Conservation (phyloP, 2,113 vertebrate species). For the Speoplatyrhinus poulsoni region DNA sequence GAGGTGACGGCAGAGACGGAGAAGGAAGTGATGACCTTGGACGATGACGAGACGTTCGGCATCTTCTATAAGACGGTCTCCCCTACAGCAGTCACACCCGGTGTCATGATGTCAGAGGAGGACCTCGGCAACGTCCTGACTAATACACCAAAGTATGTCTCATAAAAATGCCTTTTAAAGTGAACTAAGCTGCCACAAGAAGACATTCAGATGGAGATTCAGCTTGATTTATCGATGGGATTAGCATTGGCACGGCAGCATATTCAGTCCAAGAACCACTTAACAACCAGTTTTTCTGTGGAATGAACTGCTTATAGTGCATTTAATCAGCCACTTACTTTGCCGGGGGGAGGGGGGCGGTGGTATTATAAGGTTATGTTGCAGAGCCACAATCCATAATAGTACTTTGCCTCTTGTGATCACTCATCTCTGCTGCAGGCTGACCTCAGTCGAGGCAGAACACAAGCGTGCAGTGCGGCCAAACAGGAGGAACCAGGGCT, state of each 20-base stretch:
- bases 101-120: constrained; percentile 63
- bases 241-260: too few relatives aligned
- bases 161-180: too few relatives aligned
- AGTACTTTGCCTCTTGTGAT: constrained; percentile 1
- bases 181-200: too few relatives aligned
- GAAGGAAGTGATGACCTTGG: constrained; percentile 80
- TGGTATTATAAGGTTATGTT: too few relatives aligned
- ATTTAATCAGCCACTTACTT: too few relatives aligned
- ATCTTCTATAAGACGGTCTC: constrained; percentile 73
- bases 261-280: too few relatives aligned
- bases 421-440: constrained; percentile 43
- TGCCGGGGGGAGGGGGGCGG: too few relatives aligned
- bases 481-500: constrained; percentile 71
- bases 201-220: too few relatives aligned
- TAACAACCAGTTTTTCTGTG: too few relatives aligned
- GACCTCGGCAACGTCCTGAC: constrained; percentile 69
- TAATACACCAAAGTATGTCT: constrained; percentile 70
- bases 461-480: constrained; percentile 79
- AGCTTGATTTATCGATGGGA: too few relatives aligned
- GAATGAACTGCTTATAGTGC: too few relatives aligned
- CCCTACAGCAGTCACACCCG: constrained; percentile 37
- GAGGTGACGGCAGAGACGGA: constrained; percentile 77
- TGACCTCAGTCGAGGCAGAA: constrained; percentile 74
- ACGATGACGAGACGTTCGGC: constrained; percentile 78
- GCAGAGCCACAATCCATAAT: background rate